phyloP scores from a whole-genome alignment of 2,113 vertebrate genomes.

The Cyanoramphus novaezelandiae region DNA sequence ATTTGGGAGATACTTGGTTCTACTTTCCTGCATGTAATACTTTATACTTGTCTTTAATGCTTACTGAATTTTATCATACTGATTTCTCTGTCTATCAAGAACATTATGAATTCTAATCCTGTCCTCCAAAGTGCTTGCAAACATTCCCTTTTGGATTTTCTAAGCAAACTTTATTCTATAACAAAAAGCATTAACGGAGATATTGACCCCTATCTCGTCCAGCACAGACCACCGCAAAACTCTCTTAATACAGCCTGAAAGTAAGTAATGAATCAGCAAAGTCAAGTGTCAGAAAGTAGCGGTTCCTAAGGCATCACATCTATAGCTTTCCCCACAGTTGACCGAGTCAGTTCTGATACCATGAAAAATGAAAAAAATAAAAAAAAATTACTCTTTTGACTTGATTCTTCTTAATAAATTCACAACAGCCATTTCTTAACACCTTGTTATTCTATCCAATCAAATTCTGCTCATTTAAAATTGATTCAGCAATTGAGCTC shows the following conservation, averaged over 20 bases:
- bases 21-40: background rate
- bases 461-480: background rate
- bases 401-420: background rate
- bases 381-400: background rate
- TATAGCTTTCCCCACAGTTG: background rate
- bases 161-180: background rate
- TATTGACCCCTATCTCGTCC: background rate
- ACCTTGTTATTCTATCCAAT: background rate
- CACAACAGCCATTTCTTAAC: background rate
- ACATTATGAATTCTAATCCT: background rate
- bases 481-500: background rate
- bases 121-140: background rate
- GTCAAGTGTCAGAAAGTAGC: background rate
- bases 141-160: background rate
- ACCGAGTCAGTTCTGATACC: background rate
- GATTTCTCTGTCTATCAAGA: background rate
- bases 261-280: background rate
- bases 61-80: background rate
- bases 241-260: background rate
- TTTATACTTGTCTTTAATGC: background rate
- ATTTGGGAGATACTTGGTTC: background rate
- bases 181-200: background rate
- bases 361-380: background rate
- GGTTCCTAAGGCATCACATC: background rate
- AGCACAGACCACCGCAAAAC: background rate